These are phyloP conservation scores for Lepidocolaptes lacrymiger DNA, from an alignment of 2,797 vertebrate genomes.

Conservation along the genomic window DNA sequence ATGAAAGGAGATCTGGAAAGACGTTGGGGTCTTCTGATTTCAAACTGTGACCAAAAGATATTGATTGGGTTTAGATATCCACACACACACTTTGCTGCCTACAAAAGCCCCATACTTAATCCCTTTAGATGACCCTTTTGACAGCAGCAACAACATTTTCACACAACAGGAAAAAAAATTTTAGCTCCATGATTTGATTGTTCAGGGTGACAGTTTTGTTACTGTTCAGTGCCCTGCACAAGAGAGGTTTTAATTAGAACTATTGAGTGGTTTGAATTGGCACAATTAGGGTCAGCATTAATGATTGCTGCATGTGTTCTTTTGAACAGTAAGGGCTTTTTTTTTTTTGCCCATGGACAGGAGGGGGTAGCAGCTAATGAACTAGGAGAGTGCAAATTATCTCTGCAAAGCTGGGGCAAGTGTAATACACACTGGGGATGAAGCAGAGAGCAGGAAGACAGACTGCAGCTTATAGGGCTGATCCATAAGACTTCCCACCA, in stretches of 20 bases:
- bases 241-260: constrained; percentile 90
- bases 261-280: constrained; percentile 88
- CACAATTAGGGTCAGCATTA: constrained; percentile 89
- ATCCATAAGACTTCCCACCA: not conserved
- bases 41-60: constrained; percentile 75
- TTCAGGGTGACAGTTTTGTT: constrained; percentile 83
- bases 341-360: constrained; percentile 74
- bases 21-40: constrained; percentile 75
- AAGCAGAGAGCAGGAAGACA: not conserved
- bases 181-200: constrained; percentile 78
- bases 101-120: constrained; percentile 68
- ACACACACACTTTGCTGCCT: not conserved
- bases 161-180: constrained; percentile 24
- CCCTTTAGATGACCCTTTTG: constrained; percentile 65
- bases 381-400: constrained; percentile 77
- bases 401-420: constrained; percentile 69
- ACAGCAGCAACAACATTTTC: constrained; percentile 67
- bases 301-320: constrained; percentile 83
- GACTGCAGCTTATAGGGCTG: not conserved
- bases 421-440: constrained; percentile 62
- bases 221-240: constrained; percentile 79
- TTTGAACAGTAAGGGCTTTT: constrained; percentile 78
- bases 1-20: constrained; percentile 49
- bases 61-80: constrained; percentile 50
- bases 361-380: constrained; percentile 77